Evolutionary conservation across 2,888 invertebrate genomes (phyloP).

Genomic region (Tinea pellionella): DNA sequence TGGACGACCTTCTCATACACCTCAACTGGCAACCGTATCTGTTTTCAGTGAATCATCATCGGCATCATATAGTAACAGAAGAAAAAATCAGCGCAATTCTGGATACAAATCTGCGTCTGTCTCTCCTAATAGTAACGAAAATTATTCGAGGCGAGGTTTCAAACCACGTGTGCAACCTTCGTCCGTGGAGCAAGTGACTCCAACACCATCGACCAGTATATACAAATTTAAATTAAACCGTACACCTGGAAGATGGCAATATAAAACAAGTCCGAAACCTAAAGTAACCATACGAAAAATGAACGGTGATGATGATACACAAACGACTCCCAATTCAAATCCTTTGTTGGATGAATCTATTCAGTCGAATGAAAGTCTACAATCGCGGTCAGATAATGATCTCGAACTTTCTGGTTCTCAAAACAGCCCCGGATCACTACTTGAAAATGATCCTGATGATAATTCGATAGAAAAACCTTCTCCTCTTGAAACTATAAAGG

Average conservation of each 20-base stretch:
- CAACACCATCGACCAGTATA: conserved; percentile 69
- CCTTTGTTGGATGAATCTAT: conserved; percentile 47
- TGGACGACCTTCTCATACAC: conserved; percentile 58
- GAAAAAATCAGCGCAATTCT: conserved; percentile 57
- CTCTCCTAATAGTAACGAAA: conserved; percentile 45
- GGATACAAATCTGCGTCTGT: conserved; percentile 52
- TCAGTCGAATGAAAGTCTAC: conserved; percentile 65
- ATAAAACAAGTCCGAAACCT: conserved; percentile 90
- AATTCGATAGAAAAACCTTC: conserved; percentile 74
- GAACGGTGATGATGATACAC: conserved; percentile 64
- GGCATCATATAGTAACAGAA: conserved; percentile 57
- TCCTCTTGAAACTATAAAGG: conserved; percentile 84
- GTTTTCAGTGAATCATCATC: conserved; percentile 73
- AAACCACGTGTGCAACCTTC: conserved; percentile 74
- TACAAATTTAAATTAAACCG: conserved; percentile 87
- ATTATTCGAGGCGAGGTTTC: conserved; percentile 69
- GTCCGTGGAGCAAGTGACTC: conserved; percentile 63
- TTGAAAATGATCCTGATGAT: conserved; percentile 73
- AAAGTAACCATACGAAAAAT: conserved; percentile 83
- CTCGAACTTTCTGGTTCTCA: conserved; percentile 80
- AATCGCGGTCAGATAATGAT: conserved; percentile 72
- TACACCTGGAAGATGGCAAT: conserved; percentile 89
- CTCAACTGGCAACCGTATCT: conserved; percentile 74
- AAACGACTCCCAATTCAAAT: conserved; percentile 55
- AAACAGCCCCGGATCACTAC: conserved; percentile 68